phyloP scores from a whole-genome alignment of 2,888 invertebrate genomes.

The Steromphala cineraria region DNA sequence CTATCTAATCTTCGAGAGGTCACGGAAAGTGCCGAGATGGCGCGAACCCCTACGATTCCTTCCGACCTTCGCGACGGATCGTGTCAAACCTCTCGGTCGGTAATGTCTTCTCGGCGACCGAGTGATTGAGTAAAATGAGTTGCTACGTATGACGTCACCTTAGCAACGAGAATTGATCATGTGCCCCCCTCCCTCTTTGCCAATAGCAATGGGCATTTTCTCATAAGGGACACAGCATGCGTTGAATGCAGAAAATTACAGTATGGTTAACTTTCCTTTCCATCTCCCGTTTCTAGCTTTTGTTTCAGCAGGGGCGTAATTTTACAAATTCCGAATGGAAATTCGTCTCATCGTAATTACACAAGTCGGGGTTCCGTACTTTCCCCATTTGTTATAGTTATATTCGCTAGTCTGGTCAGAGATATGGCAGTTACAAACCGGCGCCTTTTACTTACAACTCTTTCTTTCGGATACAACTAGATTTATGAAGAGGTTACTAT shows the following conservation, averaged over 20 bases:
- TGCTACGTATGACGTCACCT: constrained; percentile 3
- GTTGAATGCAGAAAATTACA: neutral
- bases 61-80: neutral
- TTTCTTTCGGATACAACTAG: too few species aligned
- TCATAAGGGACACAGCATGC: neutral
- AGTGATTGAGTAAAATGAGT: neutral
- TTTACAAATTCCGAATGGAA: neutral
- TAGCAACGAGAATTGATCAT: neutral
- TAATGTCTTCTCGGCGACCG: neutral
- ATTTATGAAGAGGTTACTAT: too few species aligned
- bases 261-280: neutral
- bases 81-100: neutral
- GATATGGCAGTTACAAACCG: too few species aligned
- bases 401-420: too few species aligned
- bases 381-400: too few species aligned
- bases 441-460: too few species aligned
- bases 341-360: neutral
- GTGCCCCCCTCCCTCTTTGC: neutral
- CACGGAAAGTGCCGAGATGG: constrained; percentile 7
- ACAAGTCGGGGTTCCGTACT: too few species aligned
- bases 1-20: neutral
- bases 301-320: neutral
- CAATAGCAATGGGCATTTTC: neutral
- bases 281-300: neutral
- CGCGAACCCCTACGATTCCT: neutral